A percentile compares a stretch with the other conserved stretches of the same genome.
These are phyloP conservation scores for Carcinoscorpius rotundicauda DNA, from an alignment of 1,140 invertebrate genomes.

Conservation along the genomic window DNA sequence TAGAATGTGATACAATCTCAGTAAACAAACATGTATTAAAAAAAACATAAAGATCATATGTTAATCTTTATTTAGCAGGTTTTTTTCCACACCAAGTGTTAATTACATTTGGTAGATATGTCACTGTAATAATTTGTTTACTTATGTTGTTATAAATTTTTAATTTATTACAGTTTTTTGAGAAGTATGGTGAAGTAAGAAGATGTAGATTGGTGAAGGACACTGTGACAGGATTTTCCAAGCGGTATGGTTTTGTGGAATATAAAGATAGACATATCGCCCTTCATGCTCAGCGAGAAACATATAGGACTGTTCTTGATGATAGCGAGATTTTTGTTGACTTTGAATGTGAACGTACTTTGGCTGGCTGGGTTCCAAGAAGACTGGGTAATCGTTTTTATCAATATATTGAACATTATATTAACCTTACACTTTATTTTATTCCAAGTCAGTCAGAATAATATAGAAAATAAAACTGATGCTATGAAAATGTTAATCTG, in stretches of 20 bases:
- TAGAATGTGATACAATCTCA: too few species aligned
- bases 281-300: constrained; percentile 44
- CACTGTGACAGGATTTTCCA: constrained; percentile 65
- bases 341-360: constrained; percentile 39
- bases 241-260: constrained; percentile 76
- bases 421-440: too few species aligned
- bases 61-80: too few species aligned
- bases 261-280: constrained; percentile 50
- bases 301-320: constrained; percentile 55
- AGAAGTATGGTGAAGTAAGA: constrained; percentile 50
- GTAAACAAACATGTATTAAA: too few species aligned
- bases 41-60: too few species aligned
- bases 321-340: constrained; percentile 42
- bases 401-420: too few species aligned
- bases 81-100: too few species aligned
- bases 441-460: too few species aligned
- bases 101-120: too few species aligned
- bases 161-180: constrained; percentile 43
- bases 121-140: too few species aligned
- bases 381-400: constrained; percentile 43
- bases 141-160: background rate
- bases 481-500: too few species aligned
- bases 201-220: constrained; percentile 57
- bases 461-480: too few species aligned
- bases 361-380: constrained; percentile 70